A percentile compares a stretch with the other conserved stretches of the same genome.
Evolutionary conservation across 2,888 invertebrate genomes (phyloP).

Genomic region (Acanthoscelides obtectus): DNA sequence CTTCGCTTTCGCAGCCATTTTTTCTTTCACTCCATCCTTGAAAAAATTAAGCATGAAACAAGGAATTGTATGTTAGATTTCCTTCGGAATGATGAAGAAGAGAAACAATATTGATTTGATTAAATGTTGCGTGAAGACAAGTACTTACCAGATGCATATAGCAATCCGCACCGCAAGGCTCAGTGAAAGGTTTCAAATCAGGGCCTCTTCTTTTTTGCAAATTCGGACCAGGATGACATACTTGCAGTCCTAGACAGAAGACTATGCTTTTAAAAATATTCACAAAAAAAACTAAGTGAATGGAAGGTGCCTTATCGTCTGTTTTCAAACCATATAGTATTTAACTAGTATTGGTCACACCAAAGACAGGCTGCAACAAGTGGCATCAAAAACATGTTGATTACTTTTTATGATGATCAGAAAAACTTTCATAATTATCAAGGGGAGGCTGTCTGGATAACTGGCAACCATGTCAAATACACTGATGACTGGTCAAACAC

Average conservation of each 20-base stretch:
- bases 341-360: too few species aligned
- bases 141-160: slow-evolving; percentile 76
- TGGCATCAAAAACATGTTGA: too few species aligned
- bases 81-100: too few species aligned
- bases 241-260: slow-evolving; percentile 66
- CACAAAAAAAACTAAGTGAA: background rate
- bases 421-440: too few species aligned
- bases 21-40: slow-evolving; percentile 83
- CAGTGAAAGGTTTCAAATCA: slow-evolving; percentile 78
- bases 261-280: background rate
- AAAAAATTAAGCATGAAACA: background rate
- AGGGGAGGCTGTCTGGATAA: too few species aligned
- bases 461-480: too few species aligned
- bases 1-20: slow-evolving; percentile 61
- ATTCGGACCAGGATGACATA: slow-evolving; percentile 88
- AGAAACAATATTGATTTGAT: too few species aligned
- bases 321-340: too few species aligned
- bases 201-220: slow-evolving; percentile 82
- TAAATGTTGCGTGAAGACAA: too few species aligned
- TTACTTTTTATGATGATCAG: too few species aligned
- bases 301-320: background rate
- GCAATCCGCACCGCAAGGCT: slow-evolving; percentile 83
- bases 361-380: too few species aligned
- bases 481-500: too few species aligned
- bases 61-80: background rate